Percentiles rank a stretch among this genome's conserved stretches.
phyloP scores from a whole-genome alignment of 2,888 invertebrate genomes.

The Dromius quadrimaculatus region DNA sequence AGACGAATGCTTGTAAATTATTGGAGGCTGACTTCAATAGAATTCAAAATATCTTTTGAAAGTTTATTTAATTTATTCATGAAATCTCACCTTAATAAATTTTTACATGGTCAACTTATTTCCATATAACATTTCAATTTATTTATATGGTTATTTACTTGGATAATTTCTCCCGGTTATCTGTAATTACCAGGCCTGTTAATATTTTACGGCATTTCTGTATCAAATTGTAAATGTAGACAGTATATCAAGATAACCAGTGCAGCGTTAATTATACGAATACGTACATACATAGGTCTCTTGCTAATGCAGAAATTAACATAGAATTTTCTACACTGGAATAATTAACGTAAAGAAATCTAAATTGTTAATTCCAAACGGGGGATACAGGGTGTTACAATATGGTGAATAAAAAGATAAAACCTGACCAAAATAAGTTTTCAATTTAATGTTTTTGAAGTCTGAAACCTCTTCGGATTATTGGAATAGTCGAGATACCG shows the following conservation, averaged over 20 bases:
- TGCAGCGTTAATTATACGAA: constrained; percentile 4
- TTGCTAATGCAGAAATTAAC: constrained; percentile 23
- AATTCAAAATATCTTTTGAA: too few species aligned
- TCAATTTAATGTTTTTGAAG: too few species aligned
- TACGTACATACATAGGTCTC: neutral
- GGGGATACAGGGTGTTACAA: too few species aligned
- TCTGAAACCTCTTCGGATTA: too few species aligned
- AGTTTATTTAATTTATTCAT: too few species aligned
- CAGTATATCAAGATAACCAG: neutral
- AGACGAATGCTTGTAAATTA: too few species aligned
- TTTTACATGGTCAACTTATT: neutral
- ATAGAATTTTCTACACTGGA: neutral
- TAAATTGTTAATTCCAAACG: constrained; percentile 27
- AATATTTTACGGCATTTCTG: neutral
- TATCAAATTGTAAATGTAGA: constrained; percentile 17
- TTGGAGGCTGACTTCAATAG: too few species aligned
- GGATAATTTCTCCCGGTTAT: neutral
- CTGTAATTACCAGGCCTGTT: neutral
- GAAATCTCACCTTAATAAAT: too few species aligned
- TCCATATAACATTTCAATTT: neutral
- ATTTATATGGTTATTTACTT: neutral
- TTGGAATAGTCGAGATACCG: too few species aligned
- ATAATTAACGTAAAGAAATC: constrained; percentile 30
- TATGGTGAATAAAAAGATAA: too few species aligned
- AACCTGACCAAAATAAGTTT: too few species aligned